Evolutionary conservation across 2,113 vertebrate species (phyloP), one percentile per base, ranked within the genome.

Genomic region (Dicentrarchus labrax): DNA sequence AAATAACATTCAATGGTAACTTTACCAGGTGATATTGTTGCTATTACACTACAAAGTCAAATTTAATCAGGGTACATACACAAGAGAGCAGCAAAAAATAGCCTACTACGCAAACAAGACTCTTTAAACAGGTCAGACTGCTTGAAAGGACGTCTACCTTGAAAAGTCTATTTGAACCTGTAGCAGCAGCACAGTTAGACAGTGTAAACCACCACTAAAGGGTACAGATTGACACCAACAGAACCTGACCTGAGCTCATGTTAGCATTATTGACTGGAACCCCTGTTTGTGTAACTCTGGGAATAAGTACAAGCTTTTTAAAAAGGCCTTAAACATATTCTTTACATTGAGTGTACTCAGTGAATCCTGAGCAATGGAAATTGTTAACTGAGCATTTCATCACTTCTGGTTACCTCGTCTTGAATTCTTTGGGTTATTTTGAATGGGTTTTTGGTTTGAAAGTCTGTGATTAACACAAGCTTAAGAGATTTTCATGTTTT

Each of bases 41-140:
- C 16, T 24, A 47, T 41, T 21, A 36, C 6, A 10, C 36, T 9
- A 21, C 24, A 19, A 19, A 61, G 45, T 78, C 45, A 41, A 15
- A 71, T 62, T 60, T 62, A 70, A 62, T 50, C 67, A 41, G 36
- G 3, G 0, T 15, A 8, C 39, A 13, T 36, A 21, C 57, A 61
- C 43, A 22, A 7, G 47, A 67, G 51, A 13, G 50, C 16, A 3
- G n/a, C 74, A 61, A 10, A 50, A 71, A 62, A 73, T 22, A 75
- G 59, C 59, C 39, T 17, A 1, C 51, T 10, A 9, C 17, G 8
- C 54, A 67, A 36, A 24, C 38, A 43, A 24, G 9, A 11, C 38
- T 66, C n/a, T 30, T 73, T 36, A 61, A 48, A 48, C 16, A 15
- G 72, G 72, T 73, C 56, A 61, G 56, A 13, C 39, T 47, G 36